Conservation (phyloP, 2,113 vertebrate species). For the Beaufortia kweichowensis region DNA sequence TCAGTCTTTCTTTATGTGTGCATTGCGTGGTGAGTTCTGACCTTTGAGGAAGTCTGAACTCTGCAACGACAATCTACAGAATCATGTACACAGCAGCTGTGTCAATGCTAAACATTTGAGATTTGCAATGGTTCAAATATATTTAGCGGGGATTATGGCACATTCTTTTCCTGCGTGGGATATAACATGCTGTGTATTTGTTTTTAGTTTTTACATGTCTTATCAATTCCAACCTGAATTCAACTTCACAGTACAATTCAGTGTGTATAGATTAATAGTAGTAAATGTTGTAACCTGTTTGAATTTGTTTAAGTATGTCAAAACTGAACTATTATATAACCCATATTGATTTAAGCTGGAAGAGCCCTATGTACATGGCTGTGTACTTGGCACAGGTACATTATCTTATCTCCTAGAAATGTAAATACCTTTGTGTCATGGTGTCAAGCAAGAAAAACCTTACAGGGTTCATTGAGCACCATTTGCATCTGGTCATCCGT, state of each 20-base stretch:
- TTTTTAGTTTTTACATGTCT: neutral
- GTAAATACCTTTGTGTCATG: conserved; percentile 1
- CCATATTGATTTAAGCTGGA: neutral
- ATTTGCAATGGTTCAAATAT: neutral
- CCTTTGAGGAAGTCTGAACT: neutral
- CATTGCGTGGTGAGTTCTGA: conserved; percentile 30
- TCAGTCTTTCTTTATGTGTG: conserved; percentile 32
- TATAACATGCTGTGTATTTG: neutral
- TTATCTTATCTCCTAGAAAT: neutral
- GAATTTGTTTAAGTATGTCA: neutral
- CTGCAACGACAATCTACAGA: neutral
- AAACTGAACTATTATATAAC: neutral
- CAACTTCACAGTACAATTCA: neutral
- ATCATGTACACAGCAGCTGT: neutral
- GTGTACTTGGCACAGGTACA: conserved; percentile 2
- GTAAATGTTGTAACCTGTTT: neutral
- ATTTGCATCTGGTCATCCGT: neutral
- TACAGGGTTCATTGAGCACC: neutral
- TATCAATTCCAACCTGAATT: conserved; percentile 10
- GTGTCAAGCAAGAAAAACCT: neutral
- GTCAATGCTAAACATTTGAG: neutral
- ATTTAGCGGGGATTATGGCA: neutral
- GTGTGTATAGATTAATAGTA: neutral
- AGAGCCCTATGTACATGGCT: conserved; percentile 7
- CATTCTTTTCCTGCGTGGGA: neutral